Conservation (phyloP, 2,888 invertebrate genomes). For the Leucania comma region DNA sequence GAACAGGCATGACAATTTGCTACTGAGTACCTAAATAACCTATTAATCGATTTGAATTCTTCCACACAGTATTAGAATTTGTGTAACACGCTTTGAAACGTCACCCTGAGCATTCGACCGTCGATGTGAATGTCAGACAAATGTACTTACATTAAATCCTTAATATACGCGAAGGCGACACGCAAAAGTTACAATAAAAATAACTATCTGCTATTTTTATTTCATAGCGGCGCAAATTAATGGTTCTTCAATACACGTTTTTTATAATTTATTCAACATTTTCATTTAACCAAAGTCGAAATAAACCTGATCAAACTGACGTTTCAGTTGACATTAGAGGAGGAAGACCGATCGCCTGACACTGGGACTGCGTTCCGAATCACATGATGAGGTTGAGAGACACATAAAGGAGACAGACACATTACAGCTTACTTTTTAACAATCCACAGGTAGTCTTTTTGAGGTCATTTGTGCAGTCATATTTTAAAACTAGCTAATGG, state of each 20-base stretch:
- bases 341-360: too few species aligned
- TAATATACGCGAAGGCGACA: constrained; percentile 28
- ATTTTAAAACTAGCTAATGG: too few species aligned
- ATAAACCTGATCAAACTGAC: constrained; percentile 47
- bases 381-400: too few species aligned
- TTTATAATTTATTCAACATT: constrained; percentile 51
- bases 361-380: too few species aligned
- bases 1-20: constrained; percentile 27
- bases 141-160: constrained; percentile 66
- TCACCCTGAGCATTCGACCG: constrained; percentile 69
- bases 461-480: too few species aligned
- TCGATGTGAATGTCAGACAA: constrained; percentile 65
- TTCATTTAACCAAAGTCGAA: constrained; percentile 47
- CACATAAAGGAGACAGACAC: too few species aligned
- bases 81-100: constrained; percentile 71
- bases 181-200: constrained; percentile 35
- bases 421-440: too few species aligned
- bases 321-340: constrained; percentile 53
- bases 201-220: constrained; percentile 46
- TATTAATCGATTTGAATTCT: constrained; percentile 55
- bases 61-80: constrained; percentile 55
- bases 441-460: too few species aligned
- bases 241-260: constrained; percentile 33
- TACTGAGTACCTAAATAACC: constrained; percentile 46
- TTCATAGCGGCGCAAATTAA: constrained; percentile 56